Evolutionary conservation across 2,888 invertebrate species (phyloP).

Genomic region (Strigamia maritima): DNA sequence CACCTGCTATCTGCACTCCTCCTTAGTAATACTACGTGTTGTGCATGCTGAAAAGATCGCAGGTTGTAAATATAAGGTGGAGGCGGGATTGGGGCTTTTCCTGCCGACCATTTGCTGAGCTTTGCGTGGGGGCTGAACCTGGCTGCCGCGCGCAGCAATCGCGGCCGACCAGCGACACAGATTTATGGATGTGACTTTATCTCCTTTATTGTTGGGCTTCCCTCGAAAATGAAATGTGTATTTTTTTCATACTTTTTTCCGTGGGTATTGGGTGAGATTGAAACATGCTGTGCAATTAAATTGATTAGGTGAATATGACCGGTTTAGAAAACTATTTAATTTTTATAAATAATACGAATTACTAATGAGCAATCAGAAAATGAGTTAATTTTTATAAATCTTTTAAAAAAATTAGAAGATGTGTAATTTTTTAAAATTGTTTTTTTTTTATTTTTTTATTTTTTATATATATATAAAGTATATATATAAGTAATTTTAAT

Average conservation of each 20-base stretch:
- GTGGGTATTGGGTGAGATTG: background rate
- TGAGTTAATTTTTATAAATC: no score
- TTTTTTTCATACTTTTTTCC: background rate
- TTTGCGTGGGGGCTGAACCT: constrained; percentile 27
- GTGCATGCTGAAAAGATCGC: constrained; percentile 10
- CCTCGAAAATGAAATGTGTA: constrained; percentile 17
- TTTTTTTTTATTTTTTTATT: background rate
- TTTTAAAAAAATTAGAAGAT: no score
- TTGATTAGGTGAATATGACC: no score
- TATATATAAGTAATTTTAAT: background rate
- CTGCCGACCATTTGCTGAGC: constrained; percentile 26
- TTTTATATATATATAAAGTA: background rate
- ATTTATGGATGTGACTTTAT: constrained; percentile 30
- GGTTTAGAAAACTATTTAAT: no score
- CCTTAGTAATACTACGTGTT: background rate
- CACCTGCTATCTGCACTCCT: constrained; percentile 8
- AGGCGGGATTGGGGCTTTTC: constrained; percentile 24
- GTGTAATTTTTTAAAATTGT: background rate
- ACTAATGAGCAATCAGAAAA: no score
- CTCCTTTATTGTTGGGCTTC: background rate
- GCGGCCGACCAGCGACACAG: constrained; percentile 28
- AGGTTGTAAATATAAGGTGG: constrained; percentile 21
- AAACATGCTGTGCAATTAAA: background rate
- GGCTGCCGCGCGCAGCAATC: constrained; percentile 30
- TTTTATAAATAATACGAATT: no score